Evolutionary conservation across 2,888 invertebrate genomes (phyloP), one percentile per base, ranked within the genome.

Genomic region (Sialis lutaria): DNA sequence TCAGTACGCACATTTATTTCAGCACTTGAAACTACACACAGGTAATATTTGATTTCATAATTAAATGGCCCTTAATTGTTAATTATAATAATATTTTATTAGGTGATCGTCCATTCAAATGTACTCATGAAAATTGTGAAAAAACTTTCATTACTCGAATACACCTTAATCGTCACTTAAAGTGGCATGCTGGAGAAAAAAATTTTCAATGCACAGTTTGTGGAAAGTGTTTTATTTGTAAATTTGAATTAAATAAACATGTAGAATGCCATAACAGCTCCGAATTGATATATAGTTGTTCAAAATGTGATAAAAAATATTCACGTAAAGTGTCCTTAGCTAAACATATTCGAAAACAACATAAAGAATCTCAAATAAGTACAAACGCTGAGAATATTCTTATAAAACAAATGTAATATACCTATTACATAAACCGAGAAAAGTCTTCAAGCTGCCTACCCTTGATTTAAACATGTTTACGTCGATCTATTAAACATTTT

Each of bases 191-290:
- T 10, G 42, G 42, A 13, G 10, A 31, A 8, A 42, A 42, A 42
- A 31, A 42, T n/a, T 42, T 42, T 22, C 42, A 31, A 31, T 42
- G 42, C 22, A 42, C 42, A 31, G 9, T 30, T 6, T 42, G 42
- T 31, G 42, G 42, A 5, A 42, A 42, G 31, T 42, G 42, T 42
- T 42, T 42, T n/a, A 31, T 42, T 22, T 42, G 30, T 8, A 42
- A 31, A 42, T 22, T 22, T 31, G 42, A 42, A 42, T 42, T 42
- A 7, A 42, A 42, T 22, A 42, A 42, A 30, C 42, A 42, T 42
- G 10, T 42, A n/a, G 42, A 42, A 42, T 31, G 30, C 2, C 42
- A 42, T 13, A 31, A 10, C 10, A 10, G 30, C 10, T 22, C 10
- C 7, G 42, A 42, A 22, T 31, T 31, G 30, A 42, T 31, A 31